Conservation (phyloP, 2,797 vertebrate genomes). For the Takifugu rubripes region DNA sequence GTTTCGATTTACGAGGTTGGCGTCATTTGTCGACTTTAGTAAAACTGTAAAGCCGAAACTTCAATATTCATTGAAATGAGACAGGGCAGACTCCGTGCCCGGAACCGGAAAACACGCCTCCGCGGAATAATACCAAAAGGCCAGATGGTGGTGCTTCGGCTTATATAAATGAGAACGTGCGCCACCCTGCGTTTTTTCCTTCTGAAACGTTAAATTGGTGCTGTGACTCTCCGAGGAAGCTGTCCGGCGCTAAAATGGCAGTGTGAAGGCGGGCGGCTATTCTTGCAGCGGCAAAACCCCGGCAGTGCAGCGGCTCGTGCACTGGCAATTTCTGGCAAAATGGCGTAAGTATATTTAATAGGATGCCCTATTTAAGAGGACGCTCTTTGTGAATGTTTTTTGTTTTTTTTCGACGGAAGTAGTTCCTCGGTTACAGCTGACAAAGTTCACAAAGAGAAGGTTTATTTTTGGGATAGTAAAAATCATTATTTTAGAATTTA, state of each 20-base stretch:
- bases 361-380: not conserved
- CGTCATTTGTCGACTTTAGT: not conserved
- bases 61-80: not conserved
- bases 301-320: conserved; percentile 78
- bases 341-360: conserved; percentile 76
- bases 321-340: conserved; percentile 77
- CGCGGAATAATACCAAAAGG: not conserved
- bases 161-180: conserved; percentile 21
- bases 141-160: conserved; percentile 22
- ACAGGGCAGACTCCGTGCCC: not conserved
- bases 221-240: fast-evolving
- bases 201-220: fast-evolving
- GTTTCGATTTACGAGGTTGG: not conserved
- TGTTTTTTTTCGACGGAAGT: not conserved
- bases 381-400: not conserved
- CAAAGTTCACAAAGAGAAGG: not conserved
- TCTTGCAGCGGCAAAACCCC: conserved; percentile 71
- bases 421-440: too few relatives aligned
- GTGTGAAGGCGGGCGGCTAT: conserved; percentile 67
- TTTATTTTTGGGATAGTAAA: not conserved
- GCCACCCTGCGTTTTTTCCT: fast-evolving
- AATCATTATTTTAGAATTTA: not conserved
- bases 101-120: not conserved
- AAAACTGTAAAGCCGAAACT: too few relatives aligned
- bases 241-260: conserved; percentile 64